Evolutionary conservation across 2,113 vertebrate species (phyloP), one percentile per base, ranked within the genome.

Genomic region (human (Homo sapiens)): DNA sequence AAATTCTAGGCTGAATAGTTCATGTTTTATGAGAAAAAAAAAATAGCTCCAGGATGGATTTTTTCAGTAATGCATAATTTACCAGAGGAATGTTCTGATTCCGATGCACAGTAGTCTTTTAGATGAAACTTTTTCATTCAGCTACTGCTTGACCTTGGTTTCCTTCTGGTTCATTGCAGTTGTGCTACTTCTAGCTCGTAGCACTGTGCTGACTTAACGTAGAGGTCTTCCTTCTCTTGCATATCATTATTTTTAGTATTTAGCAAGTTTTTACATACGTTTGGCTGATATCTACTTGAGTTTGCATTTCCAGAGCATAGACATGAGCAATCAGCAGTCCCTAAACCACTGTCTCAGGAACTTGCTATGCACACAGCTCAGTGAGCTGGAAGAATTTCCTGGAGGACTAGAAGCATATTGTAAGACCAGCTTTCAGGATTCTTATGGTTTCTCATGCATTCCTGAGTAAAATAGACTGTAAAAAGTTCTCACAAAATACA

Each of bases 231-330:
- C 55, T 59, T 79, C 38, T 97, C n/a, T 82, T 93, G 32, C 45
- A 82, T 93, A 76, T 50, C 66, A 96, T 93, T 97, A 83, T 86
- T 97, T 94, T 38, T 81, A 93, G 61, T 78, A 72, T 90, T 83
- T 87, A 30, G 18, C 96, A 86, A 94, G 35, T 13, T 52, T 96
- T 94, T 95, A 84, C 40, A 85, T 91, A 89, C 96, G 57, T 95
- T 97, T 97, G 64, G n/a, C 27, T 13, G 3, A 55, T 96, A 91
- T 38, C 59, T 96, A 40, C 89, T 93, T 90, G 75, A 93, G 55
- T 78, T 76, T 97, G 82, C 76, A 72, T 97, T 97, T 98, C 61
- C n/a, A 84, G 79, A 92, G 43, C 72, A 85, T 0, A 87, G 81
- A 87, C 73, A 66, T 75, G 38, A 89, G 61, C 82, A 94, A 66